phyloP scores from a whole-genome alignment of 2,888 invertebrate species.

The Belgica antarctica region DNA sequence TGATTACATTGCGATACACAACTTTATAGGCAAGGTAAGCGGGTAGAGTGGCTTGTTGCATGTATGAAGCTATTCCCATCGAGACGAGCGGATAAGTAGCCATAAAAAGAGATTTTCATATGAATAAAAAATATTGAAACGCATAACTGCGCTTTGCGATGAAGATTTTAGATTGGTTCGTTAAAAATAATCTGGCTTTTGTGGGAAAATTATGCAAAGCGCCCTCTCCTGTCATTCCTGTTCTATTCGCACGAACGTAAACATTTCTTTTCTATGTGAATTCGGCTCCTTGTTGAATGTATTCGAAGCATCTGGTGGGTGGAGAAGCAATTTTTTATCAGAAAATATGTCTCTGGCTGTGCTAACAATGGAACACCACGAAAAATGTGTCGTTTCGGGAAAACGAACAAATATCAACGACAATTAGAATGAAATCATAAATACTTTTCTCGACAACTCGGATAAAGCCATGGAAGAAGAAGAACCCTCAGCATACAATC shows the following conservation, averaged over 20 bases:
- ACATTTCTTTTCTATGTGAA: background rate
- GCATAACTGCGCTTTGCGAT: constrained; percentile 4
- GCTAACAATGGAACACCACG: background rate
- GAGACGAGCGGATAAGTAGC: background rate
- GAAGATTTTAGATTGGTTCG: constrained; percentile 22
- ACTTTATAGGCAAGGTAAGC: too few species aligned
- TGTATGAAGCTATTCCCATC: background rate
- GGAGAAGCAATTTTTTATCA: background rate
- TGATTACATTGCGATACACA: constrained; percentile 3
- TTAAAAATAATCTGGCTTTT: constrained; percentile 31
- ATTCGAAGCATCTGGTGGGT: background rate
- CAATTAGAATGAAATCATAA: constrained; percentile 19
- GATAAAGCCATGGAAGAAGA: background rate
- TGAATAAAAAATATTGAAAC: constrained; percentile 6
- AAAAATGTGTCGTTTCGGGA: background rate
- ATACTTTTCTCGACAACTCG: too few species aligned
- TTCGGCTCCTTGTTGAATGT: background rate
- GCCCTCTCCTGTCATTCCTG: background rate
- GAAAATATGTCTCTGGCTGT: background rate
- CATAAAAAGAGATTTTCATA: constrained; percentile 20
- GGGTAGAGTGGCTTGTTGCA: background rate
- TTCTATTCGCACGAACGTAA: constrained; percentile 5
- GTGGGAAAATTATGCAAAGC: background rate
- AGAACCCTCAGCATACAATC: background rate
- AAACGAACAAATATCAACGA: background rate